These are phyloP conservation scores for Podiceps cristatus DNA, from an alignment of 2,113 vertebrate genomes.

Conservation along the genomic window DNA sequence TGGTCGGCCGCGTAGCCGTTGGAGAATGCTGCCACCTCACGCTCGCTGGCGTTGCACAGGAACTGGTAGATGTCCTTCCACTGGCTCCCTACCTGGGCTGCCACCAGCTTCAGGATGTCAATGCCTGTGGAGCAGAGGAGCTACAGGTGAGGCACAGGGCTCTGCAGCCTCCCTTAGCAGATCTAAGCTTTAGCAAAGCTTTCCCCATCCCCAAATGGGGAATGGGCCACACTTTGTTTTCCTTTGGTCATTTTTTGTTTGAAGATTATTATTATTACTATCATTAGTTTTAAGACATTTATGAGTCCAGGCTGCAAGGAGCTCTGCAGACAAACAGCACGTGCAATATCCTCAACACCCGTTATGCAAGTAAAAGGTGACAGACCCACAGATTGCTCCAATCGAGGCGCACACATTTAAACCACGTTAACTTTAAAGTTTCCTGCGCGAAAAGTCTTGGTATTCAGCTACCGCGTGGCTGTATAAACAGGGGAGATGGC, in stretches of 20 bases:
- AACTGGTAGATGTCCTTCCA: slow-evolving; percentile 96
- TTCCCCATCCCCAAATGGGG: too few species aligned
- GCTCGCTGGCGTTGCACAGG: slow-evolving; percentile 90
- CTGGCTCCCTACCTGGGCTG: slow-evolving; percentile 91
- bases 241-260: neutral
- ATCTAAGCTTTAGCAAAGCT: neutral
- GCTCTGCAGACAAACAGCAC: neutral
- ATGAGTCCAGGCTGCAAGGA: neutral
- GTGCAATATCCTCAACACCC: rapidly evolving
- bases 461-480: rapidly evolving
- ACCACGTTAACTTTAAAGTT: neutral
- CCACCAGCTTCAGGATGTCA: slow-evolving; percentile 94
- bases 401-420: rapidly evolving
- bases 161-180: neutral
- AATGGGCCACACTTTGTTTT: neutral
- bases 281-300: neutral
- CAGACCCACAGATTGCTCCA: neutral
- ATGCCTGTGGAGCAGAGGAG: slow-evolving; percentile 80
- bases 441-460: neutral
- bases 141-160: neutral
- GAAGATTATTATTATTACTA: neutral
- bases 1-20: slow-evolving; percentile 88
- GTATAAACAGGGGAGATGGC: neutral
- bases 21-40: slow-evolving; percentile 92
- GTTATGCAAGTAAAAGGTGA: neutral